Percentiles rank a stretch among this genome's conserved stretches.
These are phyloP conservation scores for Oriolus oriolus DNA, from an alignment of 2,113 vertebrate species.

Conservation along the genomic window DNA sequence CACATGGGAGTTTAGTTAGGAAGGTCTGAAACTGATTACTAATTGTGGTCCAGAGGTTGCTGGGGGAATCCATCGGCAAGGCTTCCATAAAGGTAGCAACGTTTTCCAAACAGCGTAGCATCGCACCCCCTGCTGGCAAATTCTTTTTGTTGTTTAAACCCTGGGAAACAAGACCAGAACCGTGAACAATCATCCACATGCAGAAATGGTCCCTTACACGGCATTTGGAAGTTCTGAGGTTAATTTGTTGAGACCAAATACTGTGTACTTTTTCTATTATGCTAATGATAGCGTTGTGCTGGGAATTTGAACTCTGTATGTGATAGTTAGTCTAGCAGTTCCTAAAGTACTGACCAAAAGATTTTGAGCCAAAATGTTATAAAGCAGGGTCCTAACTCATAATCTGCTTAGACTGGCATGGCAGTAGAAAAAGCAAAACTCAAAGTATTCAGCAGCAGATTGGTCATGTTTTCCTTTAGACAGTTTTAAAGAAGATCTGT, in stretches of 20 bases:
- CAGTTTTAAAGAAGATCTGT: background rate
- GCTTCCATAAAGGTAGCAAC: conserved; percentile 97
- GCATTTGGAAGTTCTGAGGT: background rate
- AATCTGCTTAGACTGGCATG: background rate
- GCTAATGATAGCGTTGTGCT: background rate
- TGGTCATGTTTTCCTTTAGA: background rate
- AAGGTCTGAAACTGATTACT: conserved; percentile 99
- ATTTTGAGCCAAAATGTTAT: background rate
- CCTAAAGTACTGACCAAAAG: background rate
- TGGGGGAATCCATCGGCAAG: conserved; percentile 96
- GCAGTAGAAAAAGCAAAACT: background rate
- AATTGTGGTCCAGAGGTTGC: conserved; percentile 97
- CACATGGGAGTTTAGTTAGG: conserved; percentile 91
- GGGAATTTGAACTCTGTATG: background rate
- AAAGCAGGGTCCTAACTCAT: background rate
- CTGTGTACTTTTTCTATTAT: background rate
- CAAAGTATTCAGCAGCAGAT: background rate
- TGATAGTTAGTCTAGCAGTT: background rate
- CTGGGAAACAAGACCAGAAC: conserved; percentile 59
- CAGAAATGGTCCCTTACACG: background rate
- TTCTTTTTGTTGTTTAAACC: conserved; percentile 98
- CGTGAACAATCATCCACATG: background rate
- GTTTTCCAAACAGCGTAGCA: conserved; percentile 97
- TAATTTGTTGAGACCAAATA: background rate
- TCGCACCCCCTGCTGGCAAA: conserved; percentile 93